Percentiles rank a stretch among this genome's conserved stretches.
phyloP scores from a whole-genome alignment of 2,113 vertebrate genomes.

The Melanerpes formicivorus region DNA sequence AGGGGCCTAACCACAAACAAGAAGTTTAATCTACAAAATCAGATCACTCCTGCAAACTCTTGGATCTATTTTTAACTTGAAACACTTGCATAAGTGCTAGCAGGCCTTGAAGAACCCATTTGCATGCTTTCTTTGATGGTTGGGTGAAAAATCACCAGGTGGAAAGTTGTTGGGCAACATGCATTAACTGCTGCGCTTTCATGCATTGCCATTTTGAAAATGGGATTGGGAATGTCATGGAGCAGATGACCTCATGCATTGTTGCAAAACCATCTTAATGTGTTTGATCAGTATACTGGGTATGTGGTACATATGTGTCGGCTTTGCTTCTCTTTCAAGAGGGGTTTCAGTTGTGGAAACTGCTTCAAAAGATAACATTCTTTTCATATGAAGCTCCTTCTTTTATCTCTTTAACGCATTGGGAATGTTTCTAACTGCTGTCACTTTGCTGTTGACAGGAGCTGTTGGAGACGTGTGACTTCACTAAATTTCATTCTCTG shows the following conservation, averaged over 20 bases:
- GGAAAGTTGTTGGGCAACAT: neutral
- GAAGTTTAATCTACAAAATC: neutral
- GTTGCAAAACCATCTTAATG: neutral
- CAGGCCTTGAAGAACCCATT: neutral
- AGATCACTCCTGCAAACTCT: neutral
- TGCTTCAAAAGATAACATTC: neutral
- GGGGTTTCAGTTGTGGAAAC: neutral
- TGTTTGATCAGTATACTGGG: neutral
- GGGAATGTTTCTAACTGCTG: neutral
- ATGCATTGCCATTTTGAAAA: neutral
- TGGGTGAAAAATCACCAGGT: neutral
- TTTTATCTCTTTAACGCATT: neutral
- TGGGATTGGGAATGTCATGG: neutral
- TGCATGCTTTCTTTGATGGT: neutral
- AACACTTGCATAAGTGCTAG: neutral
- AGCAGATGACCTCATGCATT: neutral
- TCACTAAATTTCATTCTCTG: conserved; percentile 93
- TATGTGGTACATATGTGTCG: neutral
- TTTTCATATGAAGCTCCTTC: neutral
- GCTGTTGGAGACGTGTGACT: conserved; percentile 91
- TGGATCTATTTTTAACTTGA: neutral
- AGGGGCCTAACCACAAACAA: neutral
- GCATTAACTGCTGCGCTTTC: neutral
- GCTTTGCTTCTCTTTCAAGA: neutral
- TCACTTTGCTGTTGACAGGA: conserved; percentile 78